Evolutionary conservation across 2,113 vertebrate genomes (phyloP), one percentile per base, ranked within the genome.

Genomic region (Meleagris gallopavo): DNA sequence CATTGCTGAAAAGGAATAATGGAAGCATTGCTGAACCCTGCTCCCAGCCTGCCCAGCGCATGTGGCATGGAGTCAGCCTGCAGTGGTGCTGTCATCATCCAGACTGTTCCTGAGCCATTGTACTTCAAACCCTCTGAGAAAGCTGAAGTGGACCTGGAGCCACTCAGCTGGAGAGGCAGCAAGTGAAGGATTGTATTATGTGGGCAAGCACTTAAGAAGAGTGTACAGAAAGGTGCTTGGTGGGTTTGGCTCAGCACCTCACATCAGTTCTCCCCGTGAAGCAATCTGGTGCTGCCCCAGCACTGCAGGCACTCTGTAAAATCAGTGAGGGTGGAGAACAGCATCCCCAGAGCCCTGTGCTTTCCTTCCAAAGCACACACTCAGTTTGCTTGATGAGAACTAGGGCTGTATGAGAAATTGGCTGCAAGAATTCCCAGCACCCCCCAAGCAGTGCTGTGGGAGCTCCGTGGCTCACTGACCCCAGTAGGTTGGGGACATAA

Each of bases 281-380:
- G 87, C 45, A 48, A 10, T 8, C 3, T 65, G 50, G 4, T 58
- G 40, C 38, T 90, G 66, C 78, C 29, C 88, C 48, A 61, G 4
- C 18, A 9, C 48, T 52, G 71, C 50, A 70, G 82, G 82, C 64
- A 62, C 6, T 34, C 64, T 80, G 9, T 43, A 60, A 83, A 83
- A 79, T 46, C 14, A 46, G 40, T 0, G 1, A 81, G 89, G 73
- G 76, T 91, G 76, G 72, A 88, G 79, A 60, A 74, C 73, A 24
- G n/a, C 30, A 34, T 86, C 72, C 76, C 85, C 43, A 15, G 64
- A 91, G 78, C 45, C 89, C 55, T 60, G 57, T 52, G 41, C 7
- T 91, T 86, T 89, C 5, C 38, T 91, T 91, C 41, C 71, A 87
- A 83, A 77, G 64, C 43, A 75, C 52, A 91, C 25, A 8, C 40